Base-by-base conservation (phyloP, 37 sponge, comb jelly and placozoan genomes). In the Chondrilla cf. caribensis region DNA sequence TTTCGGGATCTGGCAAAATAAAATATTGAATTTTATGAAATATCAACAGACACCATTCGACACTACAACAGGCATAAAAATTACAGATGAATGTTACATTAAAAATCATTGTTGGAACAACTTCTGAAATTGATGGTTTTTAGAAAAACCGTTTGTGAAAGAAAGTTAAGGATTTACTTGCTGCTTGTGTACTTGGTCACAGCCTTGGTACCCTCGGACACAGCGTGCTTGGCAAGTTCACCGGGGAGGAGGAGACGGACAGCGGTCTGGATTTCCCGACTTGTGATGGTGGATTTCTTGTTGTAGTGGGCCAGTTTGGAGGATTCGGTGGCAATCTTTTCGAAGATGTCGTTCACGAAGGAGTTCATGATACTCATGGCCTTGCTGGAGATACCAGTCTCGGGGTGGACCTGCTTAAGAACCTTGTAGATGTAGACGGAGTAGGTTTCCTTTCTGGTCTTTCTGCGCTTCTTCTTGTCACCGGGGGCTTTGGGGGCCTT, bases 311-410 rank as follows among this genome's bases (percentile, higher is more conserved):
- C 97, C 41, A 97, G 94, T 40, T 94, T 91, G 66, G 93, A 90
- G 28, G 97, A 85, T 72, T 97, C 97, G 28, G 84, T 80, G 76
- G 97, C 97, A 33, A 97, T 91, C 21, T 90, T 59, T 88, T 97
- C 97, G 81, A 97, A 97, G 86, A 97, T 93, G 89, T 97, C 97
- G 85, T 91, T 93, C 55, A 97, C 97, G 88, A 97, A 97, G 41
- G 94, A 93, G 90, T 97, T 97, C 97, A 97, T 97, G 97, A 97
- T 97, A 88, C 92, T 91, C 97, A 97, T 97, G 91, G 93, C 97
- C 85, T 97, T 97, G 86, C 79, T 71, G 88, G 92, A 91, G 92
- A 97, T 93, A 44, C 97, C 97, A 78, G 97, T 97, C 81, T 97
- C 97, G 58, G 97, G 97, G 90, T 97, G 97, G 25, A 97, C 97